Evolutionary conservation across 2,888 invertebrate species (phyloP).

Genomic region (Aleiodes alternator): DNA sequence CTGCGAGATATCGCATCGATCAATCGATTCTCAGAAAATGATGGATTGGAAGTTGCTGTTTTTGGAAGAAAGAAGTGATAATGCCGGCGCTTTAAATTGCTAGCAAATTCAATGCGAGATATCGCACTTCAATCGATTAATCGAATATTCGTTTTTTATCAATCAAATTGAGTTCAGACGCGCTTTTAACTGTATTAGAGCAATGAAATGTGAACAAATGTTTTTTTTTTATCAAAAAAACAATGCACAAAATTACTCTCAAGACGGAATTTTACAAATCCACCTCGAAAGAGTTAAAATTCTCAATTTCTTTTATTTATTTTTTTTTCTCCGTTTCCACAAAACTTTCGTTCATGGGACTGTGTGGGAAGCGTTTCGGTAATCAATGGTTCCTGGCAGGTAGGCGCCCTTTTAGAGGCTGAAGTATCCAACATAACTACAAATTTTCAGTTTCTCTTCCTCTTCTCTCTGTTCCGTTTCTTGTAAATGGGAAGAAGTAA

Average conservation of each 20-base stretch:
- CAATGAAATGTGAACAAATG: too few species aligned
- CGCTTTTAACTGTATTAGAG: too few species aligned
- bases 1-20: too few species aligned
- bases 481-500: not conserved
- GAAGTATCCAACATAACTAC: conserved; percentile 44
- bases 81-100: too few species aligned
- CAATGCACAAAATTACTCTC: conserved; percentile 15
- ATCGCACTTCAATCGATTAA: too few species aligned
- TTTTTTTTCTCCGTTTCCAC: conserved; percentile 40
- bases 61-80: too few species aligned
- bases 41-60: too few species aligned
- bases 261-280: conserved; percentile 11
- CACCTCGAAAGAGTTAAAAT: conserved; percentile 28
- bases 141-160: too few species aligned
- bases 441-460: conserved; percentile 37
- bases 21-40: too few species aligned
- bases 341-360: conserved; percentile 66
- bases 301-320: conserved; percentile 22
- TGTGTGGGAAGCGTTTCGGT: conserved; percentile 75
- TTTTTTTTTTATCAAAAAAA: too few species aligned
- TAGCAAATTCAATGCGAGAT: too few species aligned
- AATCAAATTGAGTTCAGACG: too few species aligned
- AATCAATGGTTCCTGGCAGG: conserved; percentile 74
- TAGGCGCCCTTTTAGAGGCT: conserved; percentile 70
- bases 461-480: not conserved